Evolutionary conservation across 2,797 vertebrate genomes (phyloP).

Genomic region (Pogoniulus pusillus): DNA sequence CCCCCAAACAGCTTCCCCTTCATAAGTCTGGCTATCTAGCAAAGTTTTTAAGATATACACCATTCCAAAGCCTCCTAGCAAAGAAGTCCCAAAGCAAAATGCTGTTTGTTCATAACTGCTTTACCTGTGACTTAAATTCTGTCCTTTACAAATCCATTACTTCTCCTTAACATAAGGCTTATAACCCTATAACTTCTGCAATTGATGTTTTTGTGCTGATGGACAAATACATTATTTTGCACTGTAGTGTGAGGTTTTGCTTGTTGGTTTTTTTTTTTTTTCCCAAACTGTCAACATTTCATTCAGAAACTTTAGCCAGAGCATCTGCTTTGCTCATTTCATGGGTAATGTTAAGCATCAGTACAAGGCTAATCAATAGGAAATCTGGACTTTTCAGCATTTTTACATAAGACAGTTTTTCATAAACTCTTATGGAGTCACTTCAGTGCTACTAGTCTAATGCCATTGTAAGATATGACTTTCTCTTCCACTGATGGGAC

Average conservation of each 20-base stretch:
- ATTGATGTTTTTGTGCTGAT: background rate
- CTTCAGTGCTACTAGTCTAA: background rate
- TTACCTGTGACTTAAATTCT: background rate
- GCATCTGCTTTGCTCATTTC: background rate
- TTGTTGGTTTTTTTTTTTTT: too few species aligned
- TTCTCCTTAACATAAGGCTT: background rate
- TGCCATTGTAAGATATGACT: background rate
- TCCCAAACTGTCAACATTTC: background rate
- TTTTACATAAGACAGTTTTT: background rate
- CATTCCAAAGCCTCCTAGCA: background rate
- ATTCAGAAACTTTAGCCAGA: background rate
- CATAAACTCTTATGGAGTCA: background rate
- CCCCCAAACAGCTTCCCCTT: background rate
- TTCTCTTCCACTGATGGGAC: background rate
- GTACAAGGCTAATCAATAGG: background rate
- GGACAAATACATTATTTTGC: background rate
- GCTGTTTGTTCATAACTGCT: background rate
- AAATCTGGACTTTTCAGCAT: background rate
- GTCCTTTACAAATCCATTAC: background rate
- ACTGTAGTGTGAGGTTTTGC: accelerated
- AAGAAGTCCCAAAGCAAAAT: background rate
- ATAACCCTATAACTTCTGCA: background rate
- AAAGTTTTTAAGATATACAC: background rate
- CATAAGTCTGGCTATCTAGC: background rate
- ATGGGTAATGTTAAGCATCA: background rate